These are phyloP conservation scores for Columba guinea DNA, from an alignment of 2,797 vertebrate genomes.

Conservation along the genomic window DNA sequence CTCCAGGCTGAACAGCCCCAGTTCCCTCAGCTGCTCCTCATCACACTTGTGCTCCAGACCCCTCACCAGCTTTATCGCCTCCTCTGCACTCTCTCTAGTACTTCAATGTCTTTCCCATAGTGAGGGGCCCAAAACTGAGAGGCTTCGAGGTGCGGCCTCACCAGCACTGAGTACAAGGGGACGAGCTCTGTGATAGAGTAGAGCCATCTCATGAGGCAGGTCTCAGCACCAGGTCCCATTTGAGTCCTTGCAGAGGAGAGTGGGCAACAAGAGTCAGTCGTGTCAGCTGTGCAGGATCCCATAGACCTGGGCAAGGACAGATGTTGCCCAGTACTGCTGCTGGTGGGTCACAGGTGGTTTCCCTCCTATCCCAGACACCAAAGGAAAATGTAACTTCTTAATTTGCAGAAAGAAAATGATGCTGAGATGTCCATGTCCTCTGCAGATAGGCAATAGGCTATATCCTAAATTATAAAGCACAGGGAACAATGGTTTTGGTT, in stretches of 20 bases:
- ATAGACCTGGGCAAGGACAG: fast-evolving
- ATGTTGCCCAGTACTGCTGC: fast-evolving
- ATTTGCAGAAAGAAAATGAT: neutral
- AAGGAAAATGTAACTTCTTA: neutral
- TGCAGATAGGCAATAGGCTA: slow-evolving; percentile 1
- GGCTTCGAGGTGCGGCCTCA: too few relatives aligned
- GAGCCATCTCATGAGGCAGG: neutral
- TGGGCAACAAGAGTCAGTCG: neutral
- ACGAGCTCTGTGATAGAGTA: neutral
- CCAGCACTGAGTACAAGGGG: too few relatives aligned
- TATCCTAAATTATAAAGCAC: slow-evolving; percentile 36
- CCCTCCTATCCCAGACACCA: neutral
- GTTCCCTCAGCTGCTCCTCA: too few relatives aligned
- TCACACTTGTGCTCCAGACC: too few relatives aligned
- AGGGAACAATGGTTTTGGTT: slow-evolving; percentile 23
- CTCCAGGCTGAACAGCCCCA: too few relatives aligned
- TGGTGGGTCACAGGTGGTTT: neutral
- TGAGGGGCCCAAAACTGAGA: too few relatives aligned
- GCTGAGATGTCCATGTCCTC: neutral
- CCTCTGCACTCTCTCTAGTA: too few relatives aligned
- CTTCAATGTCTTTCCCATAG: too few relatives aligned
- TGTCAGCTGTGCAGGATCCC: neutral
- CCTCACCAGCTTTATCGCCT: too few relatives aligned
- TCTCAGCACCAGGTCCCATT: neutral
- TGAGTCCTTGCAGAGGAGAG: neutral